phyloP scores from a whole-genome alignment of 1,140 invertebrate species.

The Leptopilina boulardi region DNA sequence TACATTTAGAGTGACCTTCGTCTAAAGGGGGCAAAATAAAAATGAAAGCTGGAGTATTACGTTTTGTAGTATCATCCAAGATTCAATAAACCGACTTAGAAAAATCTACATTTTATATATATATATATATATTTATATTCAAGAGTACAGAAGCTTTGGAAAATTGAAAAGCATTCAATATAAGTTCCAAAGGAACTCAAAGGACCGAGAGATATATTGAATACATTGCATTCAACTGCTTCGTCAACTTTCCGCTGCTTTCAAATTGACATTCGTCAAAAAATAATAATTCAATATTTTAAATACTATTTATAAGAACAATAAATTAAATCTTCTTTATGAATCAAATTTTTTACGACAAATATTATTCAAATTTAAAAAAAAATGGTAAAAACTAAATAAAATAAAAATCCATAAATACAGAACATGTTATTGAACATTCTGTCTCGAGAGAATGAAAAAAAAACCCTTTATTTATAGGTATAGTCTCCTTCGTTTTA shows the following conservation, averaged over 20 bases:
- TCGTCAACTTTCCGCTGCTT: not conserved
- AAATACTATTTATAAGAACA: not conserved
- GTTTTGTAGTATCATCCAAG: not conserved
- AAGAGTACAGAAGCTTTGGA: not conserved
- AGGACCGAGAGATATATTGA: not conserved
- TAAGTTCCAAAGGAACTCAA: not conserved
- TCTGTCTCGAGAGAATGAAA: not conserved
- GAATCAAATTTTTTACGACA: not conserved
- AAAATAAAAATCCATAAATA: not conserved
- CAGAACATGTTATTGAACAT: not conserved
- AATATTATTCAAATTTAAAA: not conserved
- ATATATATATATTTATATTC: not conserved
- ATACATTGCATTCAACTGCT: not conserved
- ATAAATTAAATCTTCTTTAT: not conserved
- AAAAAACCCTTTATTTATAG: not conserved
- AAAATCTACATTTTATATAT: not conserved
- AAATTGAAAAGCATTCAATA: constrained; percentile 1
- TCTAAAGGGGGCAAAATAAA: not conserved
- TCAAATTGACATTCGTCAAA: not conserved
- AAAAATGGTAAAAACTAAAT: not conserved
- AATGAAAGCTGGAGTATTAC: not conserved
- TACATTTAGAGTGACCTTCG: not conserved
- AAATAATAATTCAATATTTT: not conserved
- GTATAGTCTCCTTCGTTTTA: not conserved
- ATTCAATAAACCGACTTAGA: constrained; percentile 11